Evolutionary conservation across 2,113 vertebrate genomes (phyloP).

Genomic region (Andinoacara biseriatus): DNA sequence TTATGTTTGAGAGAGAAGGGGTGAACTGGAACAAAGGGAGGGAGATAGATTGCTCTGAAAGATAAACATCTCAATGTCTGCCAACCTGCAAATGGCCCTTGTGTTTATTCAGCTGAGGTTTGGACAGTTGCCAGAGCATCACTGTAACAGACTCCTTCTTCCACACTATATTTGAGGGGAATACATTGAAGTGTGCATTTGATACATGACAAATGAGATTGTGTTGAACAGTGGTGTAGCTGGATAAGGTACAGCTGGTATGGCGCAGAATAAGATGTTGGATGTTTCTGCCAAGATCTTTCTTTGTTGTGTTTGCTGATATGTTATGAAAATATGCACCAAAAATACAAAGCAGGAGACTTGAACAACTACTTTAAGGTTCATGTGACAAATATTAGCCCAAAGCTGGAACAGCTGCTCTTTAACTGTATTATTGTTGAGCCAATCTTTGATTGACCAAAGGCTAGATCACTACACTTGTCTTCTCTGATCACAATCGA

Average conservation of each 20-base stretch:
- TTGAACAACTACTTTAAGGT: neutral
- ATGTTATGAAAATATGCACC: neutral
- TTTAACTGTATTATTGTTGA: slow-evolving; percentile 59
- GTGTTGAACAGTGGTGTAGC: slow-evolving; percentile 76
- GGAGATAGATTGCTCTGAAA: slow-evolving; percentile 68
- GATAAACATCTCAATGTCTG: slow-evolving; percentile 75
- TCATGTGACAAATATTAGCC: slow-evolving; percentile 69
- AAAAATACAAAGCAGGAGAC: neutral
- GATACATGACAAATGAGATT: slow-evolving; percentile 91
- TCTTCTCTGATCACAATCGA: slow-evolving; percentile 49
- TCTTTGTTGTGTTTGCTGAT: slow-evolving; percentile 80
- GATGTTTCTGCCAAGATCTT: slow-evolving; percentile 80
- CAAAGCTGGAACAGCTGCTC: slow-evolving; percentile 58
- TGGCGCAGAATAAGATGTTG: slow-evolving; percentile 53
- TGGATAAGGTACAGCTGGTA: slow-evolving; percentile 49
- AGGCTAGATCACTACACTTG: slow-evolving; percentile 22
- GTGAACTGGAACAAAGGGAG: slow-evolving; percentile 49
- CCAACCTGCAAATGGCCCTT: slow-evolving; percentile 84
- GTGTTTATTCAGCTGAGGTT: slow-evolving; percentile 89
- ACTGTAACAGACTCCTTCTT: slow-evolving; percentile 75
- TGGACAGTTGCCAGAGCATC: slow-evolving; percentile 87
- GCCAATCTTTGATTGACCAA: slow-evolving; percentile 41
- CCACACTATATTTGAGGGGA: slow-evolving; percentile 84
- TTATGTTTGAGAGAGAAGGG: slow-evolving; percentile 42
- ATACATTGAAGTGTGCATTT: slow-evolving; percentile 81